phyloP scores from a whole-genome alignment of 2,888 invertebrate genomes.

The Druceiella hillmani region DNA sequence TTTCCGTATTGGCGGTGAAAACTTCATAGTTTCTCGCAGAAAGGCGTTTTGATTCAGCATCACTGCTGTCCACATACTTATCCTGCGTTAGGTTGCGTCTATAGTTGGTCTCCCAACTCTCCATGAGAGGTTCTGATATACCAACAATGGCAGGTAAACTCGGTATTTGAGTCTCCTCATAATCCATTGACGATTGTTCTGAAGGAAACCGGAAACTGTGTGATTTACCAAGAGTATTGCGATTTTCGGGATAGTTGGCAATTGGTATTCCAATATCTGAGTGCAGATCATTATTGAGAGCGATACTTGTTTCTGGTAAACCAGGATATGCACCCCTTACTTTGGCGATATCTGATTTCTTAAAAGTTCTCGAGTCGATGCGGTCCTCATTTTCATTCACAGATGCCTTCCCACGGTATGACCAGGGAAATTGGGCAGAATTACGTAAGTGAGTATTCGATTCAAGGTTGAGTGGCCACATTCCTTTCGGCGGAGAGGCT shows the following conservation, averaged over 20 bases:
- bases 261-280: too few species aligned
- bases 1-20: slow-evolving; percentile 34
- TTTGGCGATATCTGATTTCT: too few species aligned
- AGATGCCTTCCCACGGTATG: too few species aligned
- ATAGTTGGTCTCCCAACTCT: slow-evolving; percentile 51
- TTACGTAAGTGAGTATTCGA: too few species aligned
- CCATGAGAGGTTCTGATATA: slow-evolving; percentile 45
- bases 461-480: slow-evolving; percentile 42
- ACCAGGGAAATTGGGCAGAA: too few species aligned
- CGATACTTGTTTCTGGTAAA: too few species aligned
- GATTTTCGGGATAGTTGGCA: too few species aligned
- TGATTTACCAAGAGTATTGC: slow-evolving; percentile 62
- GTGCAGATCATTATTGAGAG: too few species aligned
- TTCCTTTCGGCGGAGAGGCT: slow-evolving; percentile 40
- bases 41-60: slow-evolving; percentile 38
- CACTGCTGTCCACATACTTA: slow-evolving; percentile 31
- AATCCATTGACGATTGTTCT: slow-evolving; percentile 44
- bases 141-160: slow-evolving; percentile 49
- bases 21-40: slow-evolving; percentile 43
- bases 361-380: too few species aligned
- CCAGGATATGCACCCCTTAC: too few species aligned
- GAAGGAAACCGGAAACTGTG: slow-evolving; percentile 64
- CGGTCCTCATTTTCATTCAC: too few species aligned
- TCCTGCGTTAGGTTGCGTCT: slow-evolving; percentile 35
- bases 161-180: slow-evolving; percentile 48